phyloP scores from a whole-genome alignment of 2,113 vertebrate genomes.

The Plecturocebus donacophilus region DNA sequence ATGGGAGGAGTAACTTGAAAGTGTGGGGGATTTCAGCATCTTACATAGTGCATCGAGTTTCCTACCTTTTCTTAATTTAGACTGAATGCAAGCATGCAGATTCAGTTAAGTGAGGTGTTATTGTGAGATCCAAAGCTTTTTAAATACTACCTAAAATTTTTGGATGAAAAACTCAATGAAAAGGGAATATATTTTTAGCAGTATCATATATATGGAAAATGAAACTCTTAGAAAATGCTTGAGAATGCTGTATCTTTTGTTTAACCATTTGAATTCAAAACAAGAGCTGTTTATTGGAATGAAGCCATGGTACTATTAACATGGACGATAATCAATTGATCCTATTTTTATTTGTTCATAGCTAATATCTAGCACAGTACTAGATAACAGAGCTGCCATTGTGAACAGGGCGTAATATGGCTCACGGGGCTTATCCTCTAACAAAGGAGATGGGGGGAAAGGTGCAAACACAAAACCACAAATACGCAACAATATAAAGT shows the following conservation, averaged over 20 bases:
- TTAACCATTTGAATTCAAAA: conserved; percentile 22
- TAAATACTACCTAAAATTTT: conserved; percentile 7
- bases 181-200: not conserved
- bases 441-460: not conserved
- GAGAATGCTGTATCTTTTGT: not conserved
- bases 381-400: not conserved
- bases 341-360: not conserved
- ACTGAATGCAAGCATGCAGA: not conserved
- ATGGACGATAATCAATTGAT: not conserved
- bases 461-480: not conserved
- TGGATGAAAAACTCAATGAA: not conserved
- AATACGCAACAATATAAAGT: not conserved
- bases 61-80: not conserved
- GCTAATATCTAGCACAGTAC: not conserved
- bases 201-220: not conserved
- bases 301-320: not conserved
- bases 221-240: not conserved
- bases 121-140: not conserved
- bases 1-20: not conserved
- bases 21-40: not conserved
- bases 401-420: not conserved
- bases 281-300: not conserved
- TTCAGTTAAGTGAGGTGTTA: not conserved
- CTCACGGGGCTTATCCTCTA: not conserved
- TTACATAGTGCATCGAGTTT: not conserved